Conservation (phyloP, 2,113 vertebrate genomes). For the Etheostoma spectabile region DNA sequence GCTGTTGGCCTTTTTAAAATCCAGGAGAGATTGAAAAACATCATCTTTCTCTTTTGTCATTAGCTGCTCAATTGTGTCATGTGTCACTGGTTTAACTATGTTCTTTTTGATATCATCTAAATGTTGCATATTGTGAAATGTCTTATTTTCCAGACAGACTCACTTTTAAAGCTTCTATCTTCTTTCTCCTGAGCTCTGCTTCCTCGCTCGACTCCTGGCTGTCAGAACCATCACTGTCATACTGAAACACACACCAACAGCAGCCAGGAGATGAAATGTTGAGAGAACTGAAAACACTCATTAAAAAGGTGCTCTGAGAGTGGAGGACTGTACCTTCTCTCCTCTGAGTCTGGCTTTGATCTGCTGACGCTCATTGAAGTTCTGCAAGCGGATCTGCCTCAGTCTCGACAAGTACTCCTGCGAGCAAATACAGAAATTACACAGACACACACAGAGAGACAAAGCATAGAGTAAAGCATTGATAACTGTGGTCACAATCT, state of each 20-base stretch:
- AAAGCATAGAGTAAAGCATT: neutral
- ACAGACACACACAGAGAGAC: conserved; percentile 10
- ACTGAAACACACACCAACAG: conserved; percentile 68
- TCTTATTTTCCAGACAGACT: conserved; percentile 6
- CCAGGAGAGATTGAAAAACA: neutral
- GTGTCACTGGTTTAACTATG: neutral
- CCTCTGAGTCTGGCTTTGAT: conserved; percentile 96
- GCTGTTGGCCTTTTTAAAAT: neutral
- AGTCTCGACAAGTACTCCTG: conserved; percentile 95
- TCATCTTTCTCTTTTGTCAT: neutral
- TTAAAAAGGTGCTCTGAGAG: neutral
- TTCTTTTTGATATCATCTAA: neutral
- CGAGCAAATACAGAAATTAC: conserved; percentile 45
- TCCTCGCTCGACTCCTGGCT: conserved; percentile 91
- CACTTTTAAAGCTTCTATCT: conserved; percentile 92
- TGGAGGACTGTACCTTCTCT: conserved; percentile 86
- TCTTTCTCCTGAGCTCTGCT: conserved; percentile 88
- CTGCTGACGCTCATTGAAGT: conserved; percentile 98
- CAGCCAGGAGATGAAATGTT: neutral
- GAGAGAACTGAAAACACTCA: neutral
- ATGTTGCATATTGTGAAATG: neutral
- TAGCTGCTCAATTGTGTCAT: too few species aligned
- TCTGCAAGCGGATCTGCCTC: conserved; percentile 95
- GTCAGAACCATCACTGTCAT: conserved; percentile 85
- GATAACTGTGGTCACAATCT: conserved; percentile 10